These are phyloP conservation scores for Zosterops pallidus DNA, from an alignment of 2,113 vertebrate species.

Conservation along the genomic window DNA sequence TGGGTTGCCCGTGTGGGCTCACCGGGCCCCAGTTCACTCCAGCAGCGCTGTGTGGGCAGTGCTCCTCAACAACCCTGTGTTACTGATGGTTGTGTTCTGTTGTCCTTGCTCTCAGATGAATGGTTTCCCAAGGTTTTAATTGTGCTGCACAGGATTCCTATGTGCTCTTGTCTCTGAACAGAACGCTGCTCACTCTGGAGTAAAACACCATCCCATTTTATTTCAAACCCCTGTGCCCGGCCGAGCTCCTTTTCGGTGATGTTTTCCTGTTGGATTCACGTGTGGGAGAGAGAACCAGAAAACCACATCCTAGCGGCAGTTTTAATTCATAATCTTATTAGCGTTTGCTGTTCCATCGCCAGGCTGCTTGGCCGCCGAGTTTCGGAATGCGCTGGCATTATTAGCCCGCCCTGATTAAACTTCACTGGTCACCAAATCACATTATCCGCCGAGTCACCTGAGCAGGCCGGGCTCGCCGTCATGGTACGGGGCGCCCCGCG, in stretches of 20 bases:
- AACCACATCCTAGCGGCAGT: background rate
- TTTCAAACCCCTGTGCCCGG: background rate
- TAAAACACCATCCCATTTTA: background rate
- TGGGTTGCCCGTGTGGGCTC: background rate
- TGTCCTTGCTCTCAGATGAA: background rate
- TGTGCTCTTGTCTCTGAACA: background rate
- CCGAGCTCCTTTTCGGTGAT: background rate
- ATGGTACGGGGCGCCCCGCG: conserved; percentile 41
- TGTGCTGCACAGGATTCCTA: background rate
- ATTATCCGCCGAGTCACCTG: conserved; percentile 61
- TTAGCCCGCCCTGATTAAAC: conserved; percentile 61
- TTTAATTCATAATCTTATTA: conserved; percentile 52
- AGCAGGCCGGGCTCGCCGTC: conserved; percentile 3
- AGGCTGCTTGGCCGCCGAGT: conserved; percentile 44
- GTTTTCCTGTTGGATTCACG: background rate
- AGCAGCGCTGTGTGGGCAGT: background rate
- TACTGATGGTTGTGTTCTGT: fast-evolving
- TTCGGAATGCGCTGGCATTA: conserved; percentile 45
- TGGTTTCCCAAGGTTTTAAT: background rate
- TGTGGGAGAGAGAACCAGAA: background rate
- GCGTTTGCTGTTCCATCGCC: conserved; percentile 8
- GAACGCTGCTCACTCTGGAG: background rate
- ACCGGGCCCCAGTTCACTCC: background rate
- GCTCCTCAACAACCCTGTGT: background rate
- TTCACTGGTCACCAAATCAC: conserved; percentile 59